These are phyloP conservation scores for Lepus oiostolus DNA, from an alignment of 2,797 vertebrate species.

Conservation along the genomic window DNA sequence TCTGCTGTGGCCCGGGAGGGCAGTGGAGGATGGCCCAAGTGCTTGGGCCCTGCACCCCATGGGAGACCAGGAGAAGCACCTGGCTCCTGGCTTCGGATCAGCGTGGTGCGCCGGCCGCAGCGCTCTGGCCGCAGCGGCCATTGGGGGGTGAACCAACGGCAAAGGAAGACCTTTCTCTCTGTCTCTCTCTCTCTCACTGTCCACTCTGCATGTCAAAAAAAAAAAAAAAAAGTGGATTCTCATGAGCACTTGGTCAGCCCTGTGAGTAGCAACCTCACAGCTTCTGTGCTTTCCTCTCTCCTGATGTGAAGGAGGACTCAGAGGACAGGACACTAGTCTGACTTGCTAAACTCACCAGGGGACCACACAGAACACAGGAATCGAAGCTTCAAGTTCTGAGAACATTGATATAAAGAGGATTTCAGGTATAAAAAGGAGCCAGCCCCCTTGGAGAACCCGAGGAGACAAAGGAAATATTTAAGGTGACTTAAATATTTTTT, in stretches of 20 bases:
- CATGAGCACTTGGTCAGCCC: background rate
- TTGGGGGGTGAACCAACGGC: no score
- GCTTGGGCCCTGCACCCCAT: no score
- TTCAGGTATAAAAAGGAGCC: background rate
- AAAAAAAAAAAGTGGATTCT: background rate
- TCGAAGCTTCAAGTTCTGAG: background rate
- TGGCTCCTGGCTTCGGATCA: no score
- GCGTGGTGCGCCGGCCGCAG: no score
- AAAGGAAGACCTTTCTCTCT: no score
- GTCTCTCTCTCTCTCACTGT: no score
- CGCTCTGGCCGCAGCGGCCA: no score
- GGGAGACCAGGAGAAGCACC: no score
- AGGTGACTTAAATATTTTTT: background rate
- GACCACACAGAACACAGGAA: background rate
- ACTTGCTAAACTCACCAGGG: background rate
- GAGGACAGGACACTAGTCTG: background rate
- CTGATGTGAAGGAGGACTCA: no score
- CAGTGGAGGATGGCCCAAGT: no score
- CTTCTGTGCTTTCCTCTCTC: accelerated
- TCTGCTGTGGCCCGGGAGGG: no score
- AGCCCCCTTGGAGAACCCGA: background rate
- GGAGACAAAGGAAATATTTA: background rate
- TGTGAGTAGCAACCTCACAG: background rate
- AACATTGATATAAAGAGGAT: background rate
- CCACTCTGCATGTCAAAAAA: no score